phyloP scores from a whole-genome alignment of 1,140 invertebrate species.

The Zaprionus africanus region DNA sequence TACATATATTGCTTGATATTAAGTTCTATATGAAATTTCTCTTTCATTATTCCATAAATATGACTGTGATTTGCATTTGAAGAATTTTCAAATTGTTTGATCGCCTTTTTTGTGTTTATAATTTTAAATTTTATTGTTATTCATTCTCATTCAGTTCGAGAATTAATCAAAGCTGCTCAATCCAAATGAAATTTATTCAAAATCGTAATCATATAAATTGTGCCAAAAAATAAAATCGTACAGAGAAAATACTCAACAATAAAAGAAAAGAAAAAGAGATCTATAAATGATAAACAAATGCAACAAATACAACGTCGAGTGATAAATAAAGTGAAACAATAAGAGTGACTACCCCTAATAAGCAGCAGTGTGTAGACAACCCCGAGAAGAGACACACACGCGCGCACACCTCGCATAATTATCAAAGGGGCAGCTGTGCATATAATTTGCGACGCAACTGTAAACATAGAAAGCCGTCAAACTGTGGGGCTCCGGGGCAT shows the following conservation, averaged over 20 bases:
- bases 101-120: neutral
- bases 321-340: conserved; percentile 37
- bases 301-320: conserved; percentile 34
- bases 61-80: neutral
- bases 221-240: conserved; percentile 51
- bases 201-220: conserved; percentile 44
- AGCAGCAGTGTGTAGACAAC: conserved; percentile 24
- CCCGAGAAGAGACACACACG: conserved; percentile 3
- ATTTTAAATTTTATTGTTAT: neutral
- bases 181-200: conserved; percentile 36
- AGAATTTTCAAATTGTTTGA: conserved; percentile 1
- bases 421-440: conserved; percentile 35
- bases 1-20: conserved; percentile 11
- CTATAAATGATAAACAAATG: conserved; percentile 45
- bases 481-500: conserved; percentile 96
- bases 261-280: conserved; percentile 14
- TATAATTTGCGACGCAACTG: conserved; percentile 70
- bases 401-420: conserved; percentile 13
- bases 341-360: conserved; percentile 42
- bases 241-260: conserved; percentile 33
- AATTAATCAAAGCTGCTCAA: conserved; percentile 23
- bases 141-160: conserved; percentile 16
- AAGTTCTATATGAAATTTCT: conserved; percentile 2
- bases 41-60: neutral
- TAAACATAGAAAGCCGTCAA: conserved; percentile 91